Conservation (phyloP, 2,797 vertebrate genomes). For the Galaxias olidus region DNA sequence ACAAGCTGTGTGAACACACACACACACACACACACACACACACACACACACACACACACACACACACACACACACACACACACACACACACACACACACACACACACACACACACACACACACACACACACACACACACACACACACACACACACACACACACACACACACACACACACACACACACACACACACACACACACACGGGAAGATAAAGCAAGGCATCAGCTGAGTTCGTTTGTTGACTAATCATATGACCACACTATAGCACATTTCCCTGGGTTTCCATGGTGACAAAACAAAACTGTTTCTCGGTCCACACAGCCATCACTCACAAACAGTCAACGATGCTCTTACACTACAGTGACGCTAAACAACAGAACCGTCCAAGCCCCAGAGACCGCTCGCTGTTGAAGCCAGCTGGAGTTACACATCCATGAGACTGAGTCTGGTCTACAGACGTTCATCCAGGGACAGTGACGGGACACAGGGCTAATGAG, state of each 20-base stretch:
- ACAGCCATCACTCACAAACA: slow-evolving; percentile 41
- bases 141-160: neutral
- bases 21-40: too few species aligned
- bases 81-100: too few species aligned
- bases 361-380: slow-evolving; percentile 25
- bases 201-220: slow-evolving; percentile 51
- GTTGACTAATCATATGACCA: slow-evolving; percentile 43
- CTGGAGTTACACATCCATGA: too few species aligned
- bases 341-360: slow-evolving; percentile 36
- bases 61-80: too few species aligned
- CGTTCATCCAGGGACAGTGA: too few species aligned
- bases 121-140: too few species aligned
- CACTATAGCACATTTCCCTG: neutral
- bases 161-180: neutral
- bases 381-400: slow-evolving; percentile 18
- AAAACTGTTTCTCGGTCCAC: slow-evolving; percentile 41
- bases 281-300: slow-evolving; percentile 50
- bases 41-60: too few species aligned
- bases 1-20: too few species aligned
- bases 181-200: neutral
- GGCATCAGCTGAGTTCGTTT: slow-evolving; percentile 54
- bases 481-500: slow-evolving; percentile 49
- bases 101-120: too few species aligned
- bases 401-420: slow-evolving; percentile 1
- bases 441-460: too few species aligned